These are phyloP conservation scores for Spondyliosoma cantharus DNA, from an alignment of 2,797 vertebrate genomes.

Conservation along the genomic window DNA sequence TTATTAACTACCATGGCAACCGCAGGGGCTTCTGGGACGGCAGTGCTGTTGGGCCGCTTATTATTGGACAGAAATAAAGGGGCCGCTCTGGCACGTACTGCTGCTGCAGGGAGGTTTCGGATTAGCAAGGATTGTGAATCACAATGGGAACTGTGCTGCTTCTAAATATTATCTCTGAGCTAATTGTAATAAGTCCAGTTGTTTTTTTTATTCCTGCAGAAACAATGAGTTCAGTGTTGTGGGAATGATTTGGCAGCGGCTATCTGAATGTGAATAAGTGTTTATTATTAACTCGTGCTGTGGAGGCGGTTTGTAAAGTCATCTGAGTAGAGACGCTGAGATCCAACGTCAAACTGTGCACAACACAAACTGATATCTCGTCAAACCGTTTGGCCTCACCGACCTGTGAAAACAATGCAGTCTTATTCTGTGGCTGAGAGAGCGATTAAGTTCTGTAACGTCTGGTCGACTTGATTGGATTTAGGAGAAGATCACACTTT, in stretches of 20 bases:
- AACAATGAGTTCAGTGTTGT: slow-evolving; percentile 20
- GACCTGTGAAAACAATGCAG: no score
- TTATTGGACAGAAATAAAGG: slow-evolving; percentile 58
- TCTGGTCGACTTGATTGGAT: no score
- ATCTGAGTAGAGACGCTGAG: no score
- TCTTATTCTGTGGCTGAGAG: no score
- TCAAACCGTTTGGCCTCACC: no score
- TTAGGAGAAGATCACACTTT: no score
- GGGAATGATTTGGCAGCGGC: not conserved
- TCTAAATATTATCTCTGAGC: slow-evolving; percentile 45
- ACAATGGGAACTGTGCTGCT: slow-evolving; percentile 27
- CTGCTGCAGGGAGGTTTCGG: slow-evolving; percentile 38
- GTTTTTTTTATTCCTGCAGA: not conserved
- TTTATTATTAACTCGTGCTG: not conserved
- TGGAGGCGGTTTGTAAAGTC: not conserved
- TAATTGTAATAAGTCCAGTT: slow-evolving; percentile 33
- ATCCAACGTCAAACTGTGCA: no score
- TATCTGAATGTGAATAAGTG: slow-evolving; percentile 2
- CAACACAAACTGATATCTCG: no score
- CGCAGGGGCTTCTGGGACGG: slow-evolving; percentile 42
- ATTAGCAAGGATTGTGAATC: slow-evolving; percentile 48
- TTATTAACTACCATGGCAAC: slow-evolving; percentile 71
- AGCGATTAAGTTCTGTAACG: no score
- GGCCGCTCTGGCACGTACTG: not conserved
- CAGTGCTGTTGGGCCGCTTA: slow-evolving; percentile 6